phyloP scores from a whole-genome alignment of 2,888 invertebrate species.

The Apodemia mormo region DNA sequence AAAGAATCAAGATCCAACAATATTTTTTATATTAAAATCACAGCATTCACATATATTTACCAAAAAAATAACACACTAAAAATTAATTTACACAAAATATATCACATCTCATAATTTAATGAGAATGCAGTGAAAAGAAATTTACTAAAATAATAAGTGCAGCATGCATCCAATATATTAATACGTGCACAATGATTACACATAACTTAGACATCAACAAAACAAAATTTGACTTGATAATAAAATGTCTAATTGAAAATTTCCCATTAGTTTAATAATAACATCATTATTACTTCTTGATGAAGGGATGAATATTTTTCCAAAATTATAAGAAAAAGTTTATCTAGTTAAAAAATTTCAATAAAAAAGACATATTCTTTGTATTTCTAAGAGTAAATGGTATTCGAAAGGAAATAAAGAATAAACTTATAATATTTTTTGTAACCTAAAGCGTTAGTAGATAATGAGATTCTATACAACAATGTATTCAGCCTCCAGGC shows the following conservation, averaged over 20 bases:
- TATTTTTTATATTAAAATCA: not conserved
- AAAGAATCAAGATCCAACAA: not conserved
- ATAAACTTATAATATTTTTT: too few species aligned
- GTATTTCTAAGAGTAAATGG: too few species aligned
- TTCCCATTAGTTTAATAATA: not conserved
- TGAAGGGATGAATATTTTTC: too few species aligned
- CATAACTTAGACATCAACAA: not conserved
- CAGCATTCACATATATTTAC: constrained; percentile 2
- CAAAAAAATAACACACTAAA: not conserved
- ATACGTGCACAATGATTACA: constrained; percentile 6
- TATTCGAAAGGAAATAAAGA: too few species aligned
- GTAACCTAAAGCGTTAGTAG: too few species aligned
- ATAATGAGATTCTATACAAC: too few species aligned
- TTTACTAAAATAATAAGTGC: not conserved
- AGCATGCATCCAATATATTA: constrained; percentile 9
- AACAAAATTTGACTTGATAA: not conserved
- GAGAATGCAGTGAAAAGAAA: constrained; percentile 1
- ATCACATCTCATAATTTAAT: not conserved
- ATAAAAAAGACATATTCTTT: too few species aligned
- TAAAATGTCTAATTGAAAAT: not conserved
- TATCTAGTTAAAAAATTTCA: too few species aligned
- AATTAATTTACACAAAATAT: not conserved
- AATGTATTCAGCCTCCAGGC: too few species aligned
- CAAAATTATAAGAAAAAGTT: too few species aligned
- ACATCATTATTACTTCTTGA: too few species aligned